Conservation (phyloP, 2,797 vertebrate species). For the Eutrigla gurnardus region DNA sequence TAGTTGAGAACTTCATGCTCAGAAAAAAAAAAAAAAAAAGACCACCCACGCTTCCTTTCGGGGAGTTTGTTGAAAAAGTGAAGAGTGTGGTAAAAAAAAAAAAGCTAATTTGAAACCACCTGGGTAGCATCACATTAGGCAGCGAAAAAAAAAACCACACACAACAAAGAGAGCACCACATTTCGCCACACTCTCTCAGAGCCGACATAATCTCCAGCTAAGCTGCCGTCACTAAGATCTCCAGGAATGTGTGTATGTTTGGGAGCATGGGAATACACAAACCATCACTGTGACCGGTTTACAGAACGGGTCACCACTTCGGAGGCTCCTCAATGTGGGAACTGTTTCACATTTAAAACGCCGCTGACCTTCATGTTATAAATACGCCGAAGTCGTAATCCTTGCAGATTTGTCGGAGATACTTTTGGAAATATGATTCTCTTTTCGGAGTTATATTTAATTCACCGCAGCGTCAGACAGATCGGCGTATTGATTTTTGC, state of each 20-base stretch:
- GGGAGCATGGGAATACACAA: conserved; percentile 40
- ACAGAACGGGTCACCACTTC: conserved; percentile 40
- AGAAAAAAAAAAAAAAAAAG: neutral
- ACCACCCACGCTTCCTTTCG: neutral
- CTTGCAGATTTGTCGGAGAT: neutral
- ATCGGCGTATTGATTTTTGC: conserved; percentile 61
- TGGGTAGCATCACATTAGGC: neutral
- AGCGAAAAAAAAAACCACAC: neutral
- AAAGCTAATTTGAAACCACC: conserved; percentile 9
- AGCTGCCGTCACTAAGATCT: conserved; percentile 66
- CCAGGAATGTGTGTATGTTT: conserved; percentile 61
- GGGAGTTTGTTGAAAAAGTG: too few relatives aligned
- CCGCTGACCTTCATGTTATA: neutral
- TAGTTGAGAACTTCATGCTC: neutral
- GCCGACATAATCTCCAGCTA: conserved; percentile 61
- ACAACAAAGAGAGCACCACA: conserved; percentile 1
- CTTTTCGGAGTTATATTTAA: conserved; percentile 47
- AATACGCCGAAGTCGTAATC: neutral
- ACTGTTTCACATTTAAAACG: conserved; percentile 5
- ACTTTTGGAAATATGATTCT: conserved; percentile 15
- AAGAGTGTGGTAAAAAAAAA: too few relatives aligned
- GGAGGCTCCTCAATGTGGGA: conserved; percentile 12
- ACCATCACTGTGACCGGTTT: conserved; percentile 44
- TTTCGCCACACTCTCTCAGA: conserved; percentile 31
- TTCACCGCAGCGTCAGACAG: conserved; percentile 40